Conservation (phyloP, 2,888 invertebrate genomes). For the Thymelicus acteon region DNA sequence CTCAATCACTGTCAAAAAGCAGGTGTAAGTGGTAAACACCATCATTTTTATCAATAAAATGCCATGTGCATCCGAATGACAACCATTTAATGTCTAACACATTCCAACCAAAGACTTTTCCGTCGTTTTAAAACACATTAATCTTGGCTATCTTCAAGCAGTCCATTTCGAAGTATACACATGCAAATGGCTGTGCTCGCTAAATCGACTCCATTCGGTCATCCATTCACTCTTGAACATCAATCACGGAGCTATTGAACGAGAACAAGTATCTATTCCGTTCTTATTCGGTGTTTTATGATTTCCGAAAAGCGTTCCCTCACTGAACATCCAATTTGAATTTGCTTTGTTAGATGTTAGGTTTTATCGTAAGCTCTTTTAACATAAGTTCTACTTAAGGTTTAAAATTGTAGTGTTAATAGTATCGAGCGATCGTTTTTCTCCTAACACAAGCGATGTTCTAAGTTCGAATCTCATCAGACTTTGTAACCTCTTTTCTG, state of each 20-base stretch:
- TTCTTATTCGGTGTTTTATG: slow-evolving; percentile 41
- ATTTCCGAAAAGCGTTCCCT: slow-evolving; percentile 31
- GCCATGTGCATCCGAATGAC: not conserved
- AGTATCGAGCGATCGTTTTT: no score
- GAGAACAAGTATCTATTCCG: slow-evolving; percentile 58
- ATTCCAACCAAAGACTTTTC: slow-evolving; percentile 29
- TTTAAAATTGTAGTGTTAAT: no score
- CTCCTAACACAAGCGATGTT: no score
- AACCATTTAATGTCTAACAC: not conserved
- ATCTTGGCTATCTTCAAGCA: slow-evolving; percentile 39
- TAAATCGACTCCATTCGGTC: slow-evolving; percentile 80
- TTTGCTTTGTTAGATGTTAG: not conserved
- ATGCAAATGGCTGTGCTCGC: slow-evolving; percentile 76
- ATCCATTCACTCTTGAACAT: slow-evolving; percentile 72
- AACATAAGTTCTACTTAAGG: no score
- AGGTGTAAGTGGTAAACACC: no score
- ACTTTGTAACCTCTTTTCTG: no score
- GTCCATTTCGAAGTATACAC: slow-evolving; percentile 60
- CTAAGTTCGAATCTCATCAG: no score
- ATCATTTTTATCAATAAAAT: no score
- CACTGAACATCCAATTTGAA: not conserved
- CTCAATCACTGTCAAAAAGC: no score
- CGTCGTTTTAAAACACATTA: slow-evolving; percentile 50
- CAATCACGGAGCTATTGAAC: slow-evolving; percentile 66
- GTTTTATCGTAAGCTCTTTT: not conserved